Evolutionary conservation across 2,888 invertebrate genomes (phyloP), one percentile per base, ranked within the genome.

Genomic region (Pseudococcus jackbeardsleyi): DNA sequence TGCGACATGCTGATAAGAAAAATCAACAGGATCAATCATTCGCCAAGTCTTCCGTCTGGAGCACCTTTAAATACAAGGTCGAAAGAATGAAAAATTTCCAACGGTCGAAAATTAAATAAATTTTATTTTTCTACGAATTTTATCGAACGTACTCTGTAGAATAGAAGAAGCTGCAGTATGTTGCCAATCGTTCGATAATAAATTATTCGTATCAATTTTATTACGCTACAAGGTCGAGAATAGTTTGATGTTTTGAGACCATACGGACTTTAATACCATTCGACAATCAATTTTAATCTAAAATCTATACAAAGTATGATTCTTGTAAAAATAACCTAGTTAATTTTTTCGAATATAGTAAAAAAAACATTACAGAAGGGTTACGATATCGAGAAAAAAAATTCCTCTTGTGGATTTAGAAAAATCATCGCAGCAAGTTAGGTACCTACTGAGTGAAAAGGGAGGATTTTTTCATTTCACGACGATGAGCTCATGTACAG

Each of bases 151-250:
- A 26, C 68, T 33, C 26, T 26, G 3, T 0, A 33, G 33, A 33
- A 72, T 33, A 72, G 72, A 72, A 72, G 72, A 72, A 72, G 22
- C 0, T 22, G 11, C 72, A 72, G 7, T 33, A 42, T 82, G 42
- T 42, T 46, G 79, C 79, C 79, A 82, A 82, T 82, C 42, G 46
- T 46, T 64, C 39, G 42, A 33, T 82, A 46, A 82, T 82, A 82
- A 82, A 82, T 82, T 82, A 46, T 82, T 82, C 79, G 79, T 82
- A 82, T 82, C 79, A 82, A 82, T 82, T 82, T 82, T 46, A 46
- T 46, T 19, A 46, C 19, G 12, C 64, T 19, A 19, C 79, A 82
- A 82, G 79, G 79, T 12, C 46, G 79, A 82, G 19, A 82, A 19
- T 82, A 82, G 26, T 39, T 12, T 11, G 33, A 64, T 64, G 15